Evolutionary conservation across 2,888 invertebrate species (phyloP).

Genomic region (Cerceris ruficornis): DNA sequence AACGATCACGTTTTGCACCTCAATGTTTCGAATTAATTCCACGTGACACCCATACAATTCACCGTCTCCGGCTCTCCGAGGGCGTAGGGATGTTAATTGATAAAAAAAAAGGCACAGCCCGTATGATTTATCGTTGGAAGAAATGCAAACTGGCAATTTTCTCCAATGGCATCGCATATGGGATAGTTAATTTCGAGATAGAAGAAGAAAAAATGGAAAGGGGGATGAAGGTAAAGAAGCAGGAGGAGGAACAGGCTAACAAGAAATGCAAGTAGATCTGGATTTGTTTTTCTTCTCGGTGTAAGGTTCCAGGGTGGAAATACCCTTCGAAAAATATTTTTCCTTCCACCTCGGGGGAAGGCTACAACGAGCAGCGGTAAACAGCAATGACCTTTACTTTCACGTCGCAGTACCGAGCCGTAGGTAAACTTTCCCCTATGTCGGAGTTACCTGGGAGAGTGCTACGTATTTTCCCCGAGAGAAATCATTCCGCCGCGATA

Average conservation of each 20-base stretch:
- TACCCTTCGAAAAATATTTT: constrained; percentile 56
- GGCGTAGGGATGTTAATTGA: too few species aligned
- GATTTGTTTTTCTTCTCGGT: constrained; percentile 11
- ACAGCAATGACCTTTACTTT: constrained; percentile 68
- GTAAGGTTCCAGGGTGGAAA: constrained; percentile 16
- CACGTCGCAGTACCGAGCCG: constrained; percentile 51
- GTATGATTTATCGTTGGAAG: too few species aligned
- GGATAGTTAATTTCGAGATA: too few species aligned
- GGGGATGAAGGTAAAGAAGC: too few species aligned
- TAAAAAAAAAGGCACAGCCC: too few species aligned
- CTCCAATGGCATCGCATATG: too few species aligned
- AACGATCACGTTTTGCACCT: constrained; percentile 55
- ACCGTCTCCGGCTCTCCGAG: too few species aligned
- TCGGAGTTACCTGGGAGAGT: constrained; percentile 50
- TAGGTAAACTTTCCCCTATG: constrained; percentile 61
- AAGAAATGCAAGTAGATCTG: not conserved
- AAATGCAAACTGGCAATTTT: too few species aligned
- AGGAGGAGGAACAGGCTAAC: constrained; percentile 1
- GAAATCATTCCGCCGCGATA: constrained; percentile 60
- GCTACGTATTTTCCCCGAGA: constrained; percentile 62
- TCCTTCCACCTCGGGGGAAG: constrained; percentile 19
- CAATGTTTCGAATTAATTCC: constrained; percentile 42
- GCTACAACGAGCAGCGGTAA: constrained; percentile 56
- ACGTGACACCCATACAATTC: constrained; percentile 30
- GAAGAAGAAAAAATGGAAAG: too few species aligned